Percentiles rank a stretch among this genome's conserved stretches.
Evolutionary conservation across 2,797 vertebrate genomes (phyloP).

Genomic region (Aphelocoma californica): DNA sequence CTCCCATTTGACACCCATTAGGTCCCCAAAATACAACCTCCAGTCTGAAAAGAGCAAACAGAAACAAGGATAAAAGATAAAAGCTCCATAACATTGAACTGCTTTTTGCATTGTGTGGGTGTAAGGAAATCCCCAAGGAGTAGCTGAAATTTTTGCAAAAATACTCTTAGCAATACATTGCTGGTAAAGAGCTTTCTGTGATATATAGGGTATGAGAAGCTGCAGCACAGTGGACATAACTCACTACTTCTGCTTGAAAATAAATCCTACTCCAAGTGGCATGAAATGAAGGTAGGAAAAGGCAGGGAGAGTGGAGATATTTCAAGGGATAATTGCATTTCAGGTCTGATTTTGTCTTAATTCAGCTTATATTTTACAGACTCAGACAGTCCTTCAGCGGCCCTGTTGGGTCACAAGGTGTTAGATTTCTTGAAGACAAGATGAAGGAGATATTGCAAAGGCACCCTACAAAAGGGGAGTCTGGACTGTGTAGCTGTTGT

Average conservation of each 20-base stretch:
- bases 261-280: constrained; percentile 56
- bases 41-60: neutral
- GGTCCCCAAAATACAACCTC: neutral
- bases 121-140: constrained; percentile 22
- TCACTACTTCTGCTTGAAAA: constrained; percentile 25
- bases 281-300: constrained; percentile 42
- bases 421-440: neutral
- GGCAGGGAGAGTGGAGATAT: neutral
- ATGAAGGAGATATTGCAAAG: neutral
- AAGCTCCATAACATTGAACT: neutral
- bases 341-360: constrained; percentile 31
- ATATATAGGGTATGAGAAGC: constrained; percentile 35
- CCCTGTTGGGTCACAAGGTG: neutral
- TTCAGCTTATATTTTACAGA: constrained; percentile 29
- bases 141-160: constrained; percentile 32
- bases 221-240: neutral
- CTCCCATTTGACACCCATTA: neutral
- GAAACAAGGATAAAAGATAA: neutral
- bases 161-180: neutral
- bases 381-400: neutral
- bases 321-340: neutral
- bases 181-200: constrained; percentile 39
- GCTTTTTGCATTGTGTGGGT: neutral
- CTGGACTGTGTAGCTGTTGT: neutral
- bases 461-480: neutral